Evolutionary conservation across 1,140 invertebrate genomes (phyloP).

Genomic region (Drosophila azteca): DNA sequence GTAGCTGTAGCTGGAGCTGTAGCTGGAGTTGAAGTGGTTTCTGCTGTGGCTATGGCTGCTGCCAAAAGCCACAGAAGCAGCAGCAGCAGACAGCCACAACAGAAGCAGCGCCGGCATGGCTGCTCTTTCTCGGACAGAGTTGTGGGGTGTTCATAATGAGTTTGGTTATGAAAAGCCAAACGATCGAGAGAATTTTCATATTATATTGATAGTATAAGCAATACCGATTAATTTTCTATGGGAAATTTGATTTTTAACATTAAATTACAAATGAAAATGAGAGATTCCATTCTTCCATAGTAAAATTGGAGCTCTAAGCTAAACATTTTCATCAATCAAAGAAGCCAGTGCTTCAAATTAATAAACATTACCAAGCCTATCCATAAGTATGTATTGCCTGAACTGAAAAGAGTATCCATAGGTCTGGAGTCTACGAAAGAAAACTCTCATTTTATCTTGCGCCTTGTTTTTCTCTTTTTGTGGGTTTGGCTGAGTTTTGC

Average conservation of each 20-base stretch:
- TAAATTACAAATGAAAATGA: too few relatives aligned
- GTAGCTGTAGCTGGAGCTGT: slow-evolving; percentile 55
- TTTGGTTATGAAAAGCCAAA: slow-evolving; percentile 9
- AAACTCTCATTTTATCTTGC: slow-evolving; percentile 5
- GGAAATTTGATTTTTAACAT: too few relatives aligned
- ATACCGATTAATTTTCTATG: too few relatives aligned
- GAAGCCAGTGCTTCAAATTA: too few relatives aligned
- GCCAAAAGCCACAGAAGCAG: slow-evolving; percentile 36
- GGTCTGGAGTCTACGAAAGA: not conserved
- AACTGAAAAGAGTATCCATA: slow-evolving; percentile 26
- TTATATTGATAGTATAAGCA: too few relatives aligned
- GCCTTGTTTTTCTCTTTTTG: slow-evolving; percentile 14
- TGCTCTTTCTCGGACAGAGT: slow-evolving; percentile 37
- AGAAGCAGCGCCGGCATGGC: slow-evolving; percentile 7
- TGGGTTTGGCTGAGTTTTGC: slow-evolving; percentile 60
- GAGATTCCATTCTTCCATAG: too few relatives aligned
- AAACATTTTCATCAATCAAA: too few relatives aligned
- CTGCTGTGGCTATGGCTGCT: slow-evolving; percentile 1
- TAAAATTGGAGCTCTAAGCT: too few relatives aligned
- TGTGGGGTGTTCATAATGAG: slow-evolving; percentile 12
- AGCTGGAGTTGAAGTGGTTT: slow-evolving; percentile 10
- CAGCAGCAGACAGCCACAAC: not conserved
- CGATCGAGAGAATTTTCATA: too few relatives aligned
- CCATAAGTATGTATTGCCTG: too few relatives aligned
- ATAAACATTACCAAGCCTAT: too few relatives aligned